phyloP scores from a whole-genome alignment of 2,797 vertebrate genomes.

The Halcyon smyrnensis region DNA sequence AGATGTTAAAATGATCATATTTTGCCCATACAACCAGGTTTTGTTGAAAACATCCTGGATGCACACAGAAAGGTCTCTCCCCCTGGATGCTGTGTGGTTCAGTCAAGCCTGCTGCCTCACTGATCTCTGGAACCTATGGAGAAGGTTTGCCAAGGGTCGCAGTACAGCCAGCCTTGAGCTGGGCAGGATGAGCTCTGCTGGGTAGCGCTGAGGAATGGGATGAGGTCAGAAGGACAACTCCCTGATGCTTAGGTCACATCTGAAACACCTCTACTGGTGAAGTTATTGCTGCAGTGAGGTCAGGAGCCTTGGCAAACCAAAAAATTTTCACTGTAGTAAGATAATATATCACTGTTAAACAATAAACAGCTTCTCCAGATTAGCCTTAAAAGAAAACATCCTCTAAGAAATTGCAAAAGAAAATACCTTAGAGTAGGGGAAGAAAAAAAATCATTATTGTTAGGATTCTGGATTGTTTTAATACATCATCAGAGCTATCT shows the following conservation, averaged over 20 bases:
- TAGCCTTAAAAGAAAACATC: not conserved
- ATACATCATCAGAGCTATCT: rapidly evolving
- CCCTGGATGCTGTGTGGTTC: not conserved
- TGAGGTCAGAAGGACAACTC: not conserved
- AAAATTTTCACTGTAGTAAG: not conserved
- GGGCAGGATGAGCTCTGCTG: not conserved
- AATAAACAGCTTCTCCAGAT: not conserved
- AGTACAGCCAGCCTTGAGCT: not conserved
- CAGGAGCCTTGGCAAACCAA: not conserved
- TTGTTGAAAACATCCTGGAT: not conserved
- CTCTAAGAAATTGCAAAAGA: not conserved
- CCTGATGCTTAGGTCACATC: not conserved
- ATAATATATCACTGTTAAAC: not conserved
- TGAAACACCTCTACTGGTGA: not conserved
- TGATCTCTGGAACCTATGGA: not conserved
- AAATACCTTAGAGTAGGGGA: not conserved
- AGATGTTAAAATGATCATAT: not conserved
- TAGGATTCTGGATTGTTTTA: not conserved
- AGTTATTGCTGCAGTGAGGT: not conserved
- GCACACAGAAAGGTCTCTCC: not conserved
- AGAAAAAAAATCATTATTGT: not conserved
- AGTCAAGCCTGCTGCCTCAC: not conserved
- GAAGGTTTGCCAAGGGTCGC: not conserved
- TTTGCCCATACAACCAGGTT: not conserved
- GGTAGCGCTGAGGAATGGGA: not conserved